phyloP scores from a whole-genome alignment of 2,113 vertebrate species.

The Ophiodon elongatus region DNA sequence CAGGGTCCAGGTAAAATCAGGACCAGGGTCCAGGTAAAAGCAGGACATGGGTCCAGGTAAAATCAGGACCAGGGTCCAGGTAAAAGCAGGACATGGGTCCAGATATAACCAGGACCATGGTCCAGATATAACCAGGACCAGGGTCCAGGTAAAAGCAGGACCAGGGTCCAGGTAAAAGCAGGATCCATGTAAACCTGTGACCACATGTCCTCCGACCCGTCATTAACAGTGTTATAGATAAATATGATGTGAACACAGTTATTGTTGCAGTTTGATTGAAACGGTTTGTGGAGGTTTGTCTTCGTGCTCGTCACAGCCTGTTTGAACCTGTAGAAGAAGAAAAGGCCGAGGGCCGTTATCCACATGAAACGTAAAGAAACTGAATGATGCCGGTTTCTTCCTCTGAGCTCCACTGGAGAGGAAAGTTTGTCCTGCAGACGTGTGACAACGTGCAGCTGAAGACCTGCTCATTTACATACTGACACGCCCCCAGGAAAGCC shows the following conservation, averaged over 20 bases:
- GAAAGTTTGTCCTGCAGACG: constrained; percentile 43
- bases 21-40: no score
- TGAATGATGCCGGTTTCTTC: not conserved
- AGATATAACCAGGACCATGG: no score
- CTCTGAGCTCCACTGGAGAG: constrained; percentile 8
- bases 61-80: no score
- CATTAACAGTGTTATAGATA: not conserved
- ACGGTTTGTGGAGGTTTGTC: not conserved
- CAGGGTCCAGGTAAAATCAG: no score
- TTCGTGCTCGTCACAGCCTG: constrained; percentile 24
- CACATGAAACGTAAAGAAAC: not conserved
- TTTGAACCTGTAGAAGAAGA: constrained; percentile 45
- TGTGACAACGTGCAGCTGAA: constrained; percentile 39
- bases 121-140: no score
- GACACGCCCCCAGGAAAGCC: not conserved
- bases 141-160: no score
- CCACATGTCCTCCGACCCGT: constrained; percentile 28
- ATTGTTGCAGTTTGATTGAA: not conserved
- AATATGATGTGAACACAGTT: not conserved
- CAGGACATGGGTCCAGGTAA: no score
- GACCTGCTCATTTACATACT: not conserved
- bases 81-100: no score
- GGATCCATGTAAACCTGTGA: no score
- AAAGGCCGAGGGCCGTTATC: no score
- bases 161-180: no score